Evolutionary conservation across 2,113 vertebrate genomes (phyloP).

Genomic region (Scolopax mira): DNA sequence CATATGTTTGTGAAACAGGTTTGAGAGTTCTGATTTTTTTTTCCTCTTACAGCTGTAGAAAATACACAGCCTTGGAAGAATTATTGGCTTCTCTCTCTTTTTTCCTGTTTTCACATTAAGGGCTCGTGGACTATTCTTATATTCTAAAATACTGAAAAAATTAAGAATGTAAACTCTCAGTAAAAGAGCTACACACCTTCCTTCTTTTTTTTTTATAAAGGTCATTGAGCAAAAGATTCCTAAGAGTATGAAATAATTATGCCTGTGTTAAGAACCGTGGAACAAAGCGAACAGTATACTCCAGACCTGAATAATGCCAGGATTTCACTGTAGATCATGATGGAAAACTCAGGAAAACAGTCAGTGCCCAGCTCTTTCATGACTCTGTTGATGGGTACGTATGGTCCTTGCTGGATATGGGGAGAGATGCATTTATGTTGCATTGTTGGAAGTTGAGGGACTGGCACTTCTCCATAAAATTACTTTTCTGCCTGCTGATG

Average conservation of each 20-base stretch:
- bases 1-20: background rate
- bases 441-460: background rate
- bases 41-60: background rate
- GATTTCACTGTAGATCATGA: slow-evolving; percentile 23
- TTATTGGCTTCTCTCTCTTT: background rate
- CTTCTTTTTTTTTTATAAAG: background rate
- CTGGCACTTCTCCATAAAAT: background rate
- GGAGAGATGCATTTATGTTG: background rate
- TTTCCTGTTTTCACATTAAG: background rate
- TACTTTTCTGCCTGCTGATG: background rate
- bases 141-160: background rate
- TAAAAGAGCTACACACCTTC: background rate
- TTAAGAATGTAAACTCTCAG: background rate
- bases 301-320: slow-evolving; percentile 20
- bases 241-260: background rate
- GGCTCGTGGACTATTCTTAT: background rate
- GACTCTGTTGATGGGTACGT: background rate
- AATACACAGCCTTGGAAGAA: background rate
- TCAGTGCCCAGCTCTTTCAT: background rate
- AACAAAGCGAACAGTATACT: background rate
- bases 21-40: background rate
- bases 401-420: background rate
- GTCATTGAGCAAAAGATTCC: background rate
- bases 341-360: slow-evolving; percentile 36
- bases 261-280: background rate